Evolutionary conservation across 2,113 vertebrate genomes (phyloP).

Genomic region (Rana temporaria): DNA sequence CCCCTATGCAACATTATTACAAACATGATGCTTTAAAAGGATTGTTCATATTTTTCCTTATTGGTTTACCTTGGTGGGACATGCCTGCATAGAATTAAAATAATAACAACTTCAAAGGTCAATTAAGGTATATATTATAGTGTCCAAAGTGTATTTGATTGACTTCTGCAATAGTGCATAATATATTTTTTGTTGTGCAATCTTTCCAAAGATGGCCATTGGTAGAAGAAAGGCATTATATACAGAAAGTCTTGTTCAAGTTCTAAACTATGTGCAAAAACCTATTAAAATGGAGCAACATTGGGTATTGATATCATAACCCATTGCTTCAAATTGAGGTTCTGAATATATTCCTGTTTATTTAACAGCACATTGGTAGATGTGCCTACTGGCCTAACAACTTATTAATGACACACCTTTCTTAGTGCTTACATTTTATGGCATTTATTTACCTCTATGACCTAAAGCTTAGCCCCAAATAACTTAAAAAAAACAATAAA

Average conservation of each 20-base stretch:
- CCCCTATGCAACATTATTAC: too few relatives aligned
- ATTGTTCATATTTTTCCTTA: too few relatives aligned
- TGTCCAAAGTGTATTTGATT: too few relatives aligned
- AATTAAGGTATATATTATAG: neutral
- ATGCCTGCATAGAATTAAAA: conserved; percentile 5
- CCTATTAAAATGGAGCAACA: neutral
- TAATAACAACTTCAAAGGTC: neutral
- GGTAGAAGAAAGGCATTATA: neutral
- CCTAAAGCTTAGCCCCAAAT: conserved; percentile 17
- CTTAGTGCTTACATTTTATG: too few relatives aligned
- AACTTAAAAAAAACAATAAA: conserved; percentile 67
- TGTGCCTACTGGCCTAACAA: neutral
- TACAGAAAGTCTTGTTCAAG: neutral
- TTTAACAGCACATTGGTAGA: neutral
- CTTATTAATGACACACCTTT: neutral
- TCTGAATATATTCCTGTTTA: neutral
- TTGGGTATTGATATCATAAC: neutral
- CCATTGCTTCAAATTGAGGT: neutral
- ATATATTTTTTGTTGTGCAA: neutral
- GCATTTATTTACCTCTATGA: neutral
- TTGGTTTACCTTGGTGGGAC: neutral
- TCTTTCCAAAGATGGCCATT: neutral
- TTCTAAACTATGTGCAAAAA: neutral
- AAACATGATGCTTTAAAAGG: too few relatives aligned
- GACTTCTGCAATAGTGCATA: too few relatives aligned